Base-by-base conservation (phyloP, 1,140 invertebrate genomes). In the Dolichoris vasculosae region DNA sequence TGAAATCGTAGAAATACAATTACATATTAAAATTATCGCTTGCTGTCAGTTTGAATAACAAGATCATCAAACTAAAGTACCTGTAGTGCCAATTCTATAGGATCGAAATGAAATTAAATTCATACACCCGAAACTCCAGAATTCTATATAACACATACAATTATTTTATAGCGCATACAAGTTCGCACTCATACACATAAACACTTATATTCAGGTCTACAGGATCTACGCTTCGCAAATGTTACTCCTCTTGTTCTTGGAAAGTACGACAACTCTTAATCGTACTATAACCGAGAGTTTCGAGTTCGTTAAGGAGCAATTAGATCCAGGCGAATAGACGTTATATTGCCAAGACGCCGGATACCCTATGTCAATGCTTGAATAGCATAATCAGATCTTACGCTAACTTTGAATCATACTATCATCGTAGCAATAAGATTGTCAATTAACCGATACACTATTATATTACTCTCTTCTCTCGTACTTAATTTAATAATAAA, bases 331-430 rank as follows among this genome's bases (percentile, higher is more conserved):
- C 78, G 86, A 87, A 87, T 80, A 86, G 78, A 89, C 80, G 82
- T 83, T 87, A 87, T 89, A 89, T 75, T 87, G 85, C 51, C 83
- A 83, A 69, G 35, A 63, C 7, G 51, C 30, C 26, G 35, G n/a
- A 82, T 59, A 40, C 23, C n/a, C n/a, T 13, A 43, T 23, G 43
- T 83, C 48, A 83, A 75, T 46, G 55, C n/a, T 30, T 92, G 90
- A 92, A 92, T 91, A 86, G 89, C 86, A 89, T 89, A 90, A 90
- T 91, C 88, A 90, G 86, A 90, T 89, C 90, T 90, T 85, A 71
- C 71, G 86, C 81, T 85, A 90, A 91, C 90, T 91, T 71, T 89
- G 84, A 88, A 88, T 88, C 86, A 81, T 69, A 84, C 55, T 84
- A 87, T 86, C 87, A 78, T 59, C 23, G 4, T 48, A 55, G 43